Conservation (phyloP, 2,797 vertebrate genomes). For the Hozukius guyotensis region DNA sequence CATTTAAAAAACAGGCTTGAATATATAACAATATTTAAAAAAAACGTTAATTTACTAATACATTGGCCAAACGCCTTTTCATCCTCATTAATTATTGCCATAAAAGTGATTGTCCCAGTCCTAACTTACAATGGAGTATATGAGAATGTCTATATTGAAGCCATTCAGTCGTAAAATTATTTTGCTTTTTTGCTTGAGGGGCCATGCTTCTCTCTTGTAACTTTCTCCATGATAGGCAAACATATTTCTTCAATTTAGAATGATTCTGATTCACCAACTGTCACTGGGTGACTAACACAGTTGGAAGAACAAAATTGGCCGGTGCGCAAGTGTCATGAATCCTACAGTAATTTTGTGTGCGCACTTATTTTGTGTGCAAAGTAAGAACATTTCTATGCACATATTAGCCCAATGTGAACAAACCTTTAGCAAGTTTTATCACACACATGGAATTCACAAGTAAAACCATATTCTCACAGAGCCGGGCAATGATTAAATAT, state of each 20-base stretch:
- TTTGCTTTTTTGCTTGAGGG: neutral
- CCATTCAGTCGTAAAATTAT: neutral
- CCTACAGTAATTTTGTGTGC: neutral
- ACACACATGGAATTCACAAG: neutral
- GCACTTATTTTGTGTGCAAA: neutral
- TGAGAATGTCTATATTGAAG: neutral
- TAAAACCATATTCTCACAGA: neutral
- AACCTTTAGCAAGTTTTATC: too few species aligned
- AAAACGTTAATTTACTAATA: too few species aligned
- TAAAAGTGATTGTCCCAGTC: neutral
- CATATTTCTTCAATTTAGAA: neutral
- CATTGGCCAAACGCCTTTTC: too few species aligned
- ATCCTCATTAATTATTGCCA: too few species aligned
- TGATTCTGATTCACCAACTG: too few species aligned
- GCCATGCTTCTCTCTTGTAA: neutral
- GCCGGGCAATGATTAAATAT: neutral
- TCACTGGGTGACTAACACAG: too few species aligned
- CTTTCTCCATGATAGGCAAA: neutral
- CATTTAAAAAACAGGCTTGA: too few species aligned
- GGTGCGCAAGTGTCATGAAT: neutral
- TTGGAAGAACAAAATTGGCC: too few species aligned
- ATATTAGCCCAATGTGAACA: neutral
- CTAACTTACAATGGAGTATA: neutral
- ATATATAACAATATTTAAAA: too few species aligned
- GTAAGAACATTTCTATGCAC: neutral